Base-by-base conservation (phyloP, 2,888 invertebrate species). In the Girardia tigrina region DNA sequence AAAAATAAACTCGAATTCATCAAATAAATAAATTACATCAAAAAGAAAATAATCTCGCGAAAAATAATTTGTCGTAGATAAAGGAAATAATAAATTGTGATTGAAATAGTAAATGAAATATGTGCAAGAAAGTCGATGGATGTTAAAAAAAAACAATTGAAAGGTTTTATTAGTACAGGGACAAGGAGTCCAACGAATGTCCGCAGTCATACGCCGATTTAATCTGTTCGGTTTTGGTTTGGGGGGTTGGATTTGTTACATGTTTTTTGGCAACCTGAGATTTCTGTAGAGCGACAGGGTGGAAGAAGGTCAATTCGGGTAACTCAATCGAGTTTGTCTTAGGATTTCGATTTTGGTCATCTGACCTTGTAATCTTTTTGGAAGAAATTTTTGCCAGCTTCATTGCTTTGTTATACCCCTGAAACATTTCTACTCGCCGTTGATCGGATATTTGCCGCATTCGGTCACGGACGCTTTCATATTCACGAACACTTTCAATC, bases 401-500 rank as follows among this genome's bases (percentile, higher is more conserved):
- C 23, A 56, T 20, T 12, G 56, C 23, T 56, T 56, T 56, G n/a
- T 4, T 56, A 16, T 56, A 56, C 6, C 56, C 56, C n/a, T 56
- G 56, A 56, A 56, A 56, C 56, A 56, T 4, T 56, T 56, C 56
- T 23, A 56, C 23, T 56, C n/a, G n/a, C n/a, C 56, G 56, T 56
- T 56, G 56, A 20, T 56, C 56, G 23, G 4, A 20, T 4, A 56
- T 56, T 56, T n/a, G 23, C 23, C 23, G n/a, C 20, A 56, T 23
- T 8, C n/a, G 4, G 6, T 56, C 56, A 2, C 56, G 56, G n/a
- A 56, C 23, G n/a, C n/a, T 56, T 56, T 56, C 56, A n/a, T 56
- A 56, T 56, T 56, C 8, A 20, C 56, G n/a, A 2, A 56, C 56
- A n/a, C 56, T 56, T n/a, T 56, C 56, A n/a, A 56, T 16, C n/a